A percentile compares a stretch with the other conserved stretches of the same genome.
phyloP scores from a whole-genome alignment of 2,113 vertebrate genomes.

The Cyanistes caeruleus region DNA sequence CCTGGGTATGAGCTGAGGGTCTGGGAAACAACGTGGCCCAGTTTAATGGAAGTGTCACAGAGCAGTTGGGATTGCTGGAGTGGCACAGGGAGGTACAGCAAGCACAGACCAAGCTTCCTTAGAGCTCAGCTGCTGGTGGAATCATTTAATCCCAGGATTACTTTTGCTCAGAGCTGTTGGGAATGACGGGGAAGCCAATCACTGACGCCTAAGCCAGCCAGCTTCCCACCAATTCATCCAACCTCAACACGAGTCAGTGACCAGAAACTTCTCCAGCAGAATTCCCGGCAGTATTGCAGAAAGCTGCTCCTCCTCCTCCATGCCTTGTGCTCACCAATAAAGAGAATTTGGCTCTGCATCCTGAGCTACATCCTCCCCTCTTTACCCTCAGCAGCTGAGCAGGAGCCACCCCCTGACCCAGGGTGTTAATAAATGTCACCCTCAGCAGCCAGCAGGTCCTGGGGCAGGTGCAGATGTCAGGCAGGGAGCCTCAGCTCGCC shows the following conservation, averaged over 20 bases:
- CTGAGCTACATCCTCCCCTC: neutral
- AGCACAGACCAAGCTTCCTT: neutral
- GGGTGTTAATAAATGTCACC: neutral
- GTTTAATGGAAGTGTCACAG: neutral
- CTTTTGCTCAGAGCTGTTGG: neutral
- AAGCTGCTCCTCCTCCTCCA: neutral
- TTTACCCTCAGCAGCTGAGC: neutral
- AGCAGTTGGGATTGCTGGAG: neutral
- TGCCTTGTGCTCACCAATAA: too few relatives aligned
- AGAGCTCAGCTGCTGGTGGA: neutral
- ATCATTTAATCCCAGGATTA: neutral
- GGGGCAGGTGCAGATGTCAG: neutral
- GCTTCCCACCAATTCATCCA: neutral
- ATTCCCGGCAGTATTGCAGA: neutral
- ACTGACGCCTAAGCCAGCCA: neutral
- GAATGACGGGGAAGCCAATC: neutral
- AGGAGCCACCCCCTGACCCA: neutral
- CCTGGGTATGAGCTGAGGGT: rapidly evolving
- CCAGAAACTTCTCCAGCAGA: neutral
- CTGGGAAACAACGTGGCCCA: rapidly evolving
- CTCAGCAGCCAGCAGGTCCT: neutral
- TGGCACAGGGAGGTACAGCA: neutral
- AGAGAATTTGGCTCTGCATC: neutral
- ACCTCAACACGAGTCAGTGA: rapidly evolving
- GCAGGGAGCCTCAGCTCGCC: rapidly evolving